phyloP scores from a whole-genome alignment of 2,113 vertebrate species.

The Acrocephalus kingi region DNA sequence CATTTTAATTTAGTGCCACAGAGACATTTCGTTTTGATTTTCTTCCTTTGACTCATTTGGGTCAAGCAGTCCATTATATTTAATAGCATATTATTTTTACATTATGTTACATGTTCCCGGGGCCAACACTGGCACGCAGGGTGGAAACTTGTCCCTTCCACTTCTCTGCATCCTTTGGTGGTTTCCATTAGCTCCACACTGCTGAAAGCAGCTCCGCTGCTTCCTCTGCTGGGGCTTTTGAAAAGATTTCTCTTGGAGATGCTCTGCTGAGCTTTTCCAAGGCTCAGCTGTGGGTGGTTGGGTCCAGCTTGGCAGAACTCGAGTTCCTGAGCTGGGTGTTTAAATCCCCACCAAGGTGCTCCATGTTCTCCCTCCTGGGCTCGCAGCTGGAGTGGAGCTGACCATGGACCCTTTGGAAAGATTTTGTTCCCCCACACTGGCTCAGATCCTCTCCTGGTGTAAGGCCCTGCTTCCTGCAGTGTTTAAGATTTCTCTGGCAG shows the following conservation, averaged over 20 bases:
- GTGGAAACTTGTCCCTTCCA: constrained; percentile 54
- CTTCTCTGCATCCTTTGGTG: constrained; percentile 1
- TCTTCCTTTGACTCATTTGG: constrained; percentile 59
- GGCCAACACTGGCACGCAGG: neutral
- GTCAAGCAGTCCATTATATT: constrained; percentile 36
- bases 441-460: neutral
- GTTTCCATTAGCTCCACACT: constrained; percentile 5
- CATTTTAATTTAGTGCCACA: neutral
- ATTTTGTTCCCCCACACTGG: neutral
- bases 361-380: neutral
- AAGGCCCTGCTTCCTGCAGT: neutral
- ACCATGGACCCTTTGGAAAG: rapidly evolving
- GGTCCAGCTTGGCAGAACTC: neutral
- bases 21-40: constrained; percentile 38
- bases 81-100: constrained; percentile 62
- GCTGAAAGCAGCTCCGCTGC: neutral
- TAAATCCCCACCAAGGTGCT: neutral
- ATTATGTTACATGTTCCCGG: constrained; percentile 24
- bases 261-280: neutral
- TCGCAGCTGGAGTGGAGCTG: neutral
- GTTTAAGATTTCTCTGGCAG: neutral
- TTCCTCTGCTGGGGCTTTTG: neutral
- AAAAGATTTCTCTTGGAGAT: constrained; percentile 44
- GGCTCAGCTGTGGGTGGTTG: neutral
- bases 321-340: neutral